Conservation (phyloP, 2,797 vertebrate species). For the Alectoris magna region DNA sequence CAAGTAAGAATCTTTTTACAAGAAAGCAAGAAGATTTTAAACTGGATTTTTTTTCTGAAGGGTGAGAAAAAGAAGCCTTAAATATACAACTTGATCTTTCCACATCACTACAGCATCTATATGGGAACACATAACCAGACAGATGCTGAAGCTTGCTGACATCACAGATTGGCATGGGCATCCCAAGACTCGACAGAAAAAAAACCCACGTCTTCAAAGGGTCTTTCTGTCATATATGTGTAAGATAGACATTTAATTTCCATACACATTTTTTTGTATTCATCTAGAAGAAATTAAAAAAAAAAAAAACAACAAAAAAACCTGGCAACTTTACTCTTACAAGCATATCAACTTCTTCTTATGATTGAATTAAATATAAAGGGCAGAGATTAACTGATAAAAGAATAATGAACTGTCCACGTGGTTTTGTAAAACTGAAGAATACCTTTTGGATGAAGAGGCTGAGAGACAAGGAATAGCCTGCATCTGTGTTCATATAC, state of each 20-base stretch:
- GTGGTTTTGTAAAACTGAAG: background rate
- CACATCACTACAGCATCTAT: background rate
- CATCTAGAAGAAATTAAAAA: background rate
- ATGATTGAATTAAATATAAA: background rate
- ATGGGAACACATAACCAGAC: background rate
- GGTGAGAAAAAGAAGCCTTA: background rate
- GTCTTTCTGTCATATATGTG: background rate
- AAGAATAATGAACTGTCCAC: background rate
- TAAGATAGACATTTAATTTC: background rate
- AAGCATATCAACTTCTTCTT: background rate
- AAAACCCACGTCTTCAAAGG: background rate
- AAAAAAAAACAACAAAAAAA: background rate
- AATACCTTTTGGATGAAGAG: background rate
- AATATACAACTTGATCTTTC: background rate
- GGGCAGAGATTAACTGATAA: background rate
- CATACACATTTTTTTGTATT: background rate
- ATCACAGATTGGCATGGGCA: accelerated
- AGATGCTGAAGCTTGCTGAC: background rate
- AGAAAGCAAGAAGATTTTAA: constrained; percentile 8
- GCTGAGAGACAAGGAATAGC: background rate
- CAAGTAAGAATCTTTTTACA: constrained; percentile 33
- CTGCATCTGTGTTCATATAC: background rate
- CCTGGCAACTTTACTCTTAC: background rate
- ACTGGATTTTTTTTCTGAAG: background rate
- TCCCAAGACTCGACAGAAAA: background rate